Percentiles rank a stretch among this genome's conserved stretches.
Conservation (phyloP, 53 echinoderm and acorn worm species). For the Stichopus horrens region DNA sequence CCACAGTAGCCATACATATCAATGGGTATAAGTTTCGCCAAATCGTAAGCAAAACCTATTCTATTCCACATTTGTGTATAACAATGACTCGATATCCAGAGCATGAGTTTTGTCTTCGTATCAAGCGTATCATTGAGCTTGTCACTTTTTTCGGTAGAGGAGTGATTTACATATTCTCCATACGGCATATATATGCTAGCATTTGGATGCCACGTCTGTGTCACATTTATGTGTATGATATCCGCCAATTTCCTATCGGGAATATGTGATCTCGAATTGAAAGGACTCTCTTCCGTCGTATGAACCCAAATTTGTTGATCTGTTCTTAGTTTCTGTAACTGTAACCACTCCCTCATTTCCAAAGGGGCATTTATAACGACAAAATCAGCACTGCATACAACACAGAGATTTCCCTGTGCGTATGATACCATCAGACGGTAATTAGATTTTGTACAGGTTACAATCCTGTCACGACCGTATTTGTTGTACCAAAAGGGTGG, state of each 20-base stretch:
- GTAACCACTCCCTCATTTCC: constrained; percentile 4
- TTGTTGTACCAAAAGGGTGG: not conserved
- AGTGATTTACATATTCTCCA: not conserved
- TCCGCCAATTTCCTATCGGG: not conserved
- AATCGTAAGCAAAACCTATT: constrained; percentile 52
- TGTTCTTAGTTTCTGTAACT: constrained; percentile 7
- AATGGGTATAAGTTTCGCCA: constrained; percentile 48
- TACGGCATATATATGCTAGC: constrained; percentile 30
- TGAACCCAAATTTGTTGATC: constrained; percentile 11
- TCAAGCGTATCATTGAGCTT: not conserved
- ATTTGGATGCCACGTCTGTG: constrained; percentile 28
- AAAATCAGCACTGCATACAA: not conserved
- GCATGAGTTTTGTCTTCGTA: constrained; percentile 46
- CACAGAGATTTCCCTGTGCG: not conserved
- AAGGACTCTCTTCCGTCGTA: constrained; percentile 42
- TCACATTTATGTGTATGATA: not conserved
- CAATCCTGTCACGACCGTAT: not conserved
- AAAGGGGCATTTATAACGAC: not conserved
- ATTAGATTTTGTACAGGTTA: not conserved
- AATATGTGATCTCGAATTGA: not conserved
- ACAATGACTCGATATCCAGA: constrained; percentile 73
- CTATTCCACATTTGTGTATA: constrained; percentile 64
- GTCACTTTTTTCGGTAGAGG: not conserved
- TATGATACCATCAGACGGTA: not conserved
- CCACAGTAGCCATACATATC: constrained; percentile 70